Evolutionary conservation across 92 coral and sea anemone species (phyloP).

Genomic region (Palythoa heliodiscus): DNA sequence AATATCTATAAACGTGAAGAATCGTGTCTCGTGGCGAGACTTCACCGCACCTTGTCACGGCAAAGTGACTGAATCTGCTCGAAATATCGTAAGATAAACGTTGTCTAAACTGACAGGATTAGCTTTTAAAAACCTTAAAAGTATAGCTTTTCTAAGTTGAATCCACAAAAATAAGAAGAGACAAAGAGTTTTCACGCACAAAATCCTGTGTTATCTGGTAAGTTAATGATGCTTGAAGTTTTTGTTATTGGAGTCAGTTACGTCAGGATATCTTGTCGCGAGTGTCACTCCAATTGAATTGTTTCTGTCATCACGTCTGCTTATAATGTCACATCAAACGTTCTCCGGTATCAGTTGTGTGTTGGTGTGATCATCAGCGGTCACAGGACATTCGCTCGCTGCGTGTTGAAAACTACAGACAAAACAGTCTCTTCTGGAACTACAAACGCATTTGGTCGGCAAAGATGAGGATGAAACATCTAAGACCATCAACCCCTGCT

Average conservation of each 20-base stretch:
- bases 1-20: no score
- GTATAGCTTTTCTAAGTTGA: not conserved
- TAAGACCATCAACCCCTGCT: slow-evolving; percentile 23
- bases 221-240: not conserved
- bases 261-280: not conserved
- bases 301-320: not conserved
- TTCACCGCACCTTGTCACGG: no score
- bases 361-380: not conserved
- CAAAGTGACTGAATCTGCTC: no score
- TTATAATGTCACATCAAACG: slow-evolving; percentile 13
- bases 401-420: not conserved
- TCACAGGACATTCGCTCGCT: not conserved
- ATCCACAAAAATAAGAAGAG: not conserved
- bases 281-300: not conserved
- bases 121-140: not conserved
- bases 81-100: no score
- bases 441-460: not conserved
- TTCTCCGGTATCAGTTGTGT: not conserved
- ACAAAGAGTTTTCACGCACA: not conserved
- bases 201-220: not conserved
- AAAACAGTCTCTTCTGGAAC: not conserved
- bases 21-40: no score
- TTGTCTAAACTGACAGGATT: no score
- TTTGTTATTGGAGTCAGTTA: not conserved
- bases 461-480: slow-evolving; percentile 12